Conservation (phyloP, 2,113 vertebrate species). For the Indicator indicator region DNA sequence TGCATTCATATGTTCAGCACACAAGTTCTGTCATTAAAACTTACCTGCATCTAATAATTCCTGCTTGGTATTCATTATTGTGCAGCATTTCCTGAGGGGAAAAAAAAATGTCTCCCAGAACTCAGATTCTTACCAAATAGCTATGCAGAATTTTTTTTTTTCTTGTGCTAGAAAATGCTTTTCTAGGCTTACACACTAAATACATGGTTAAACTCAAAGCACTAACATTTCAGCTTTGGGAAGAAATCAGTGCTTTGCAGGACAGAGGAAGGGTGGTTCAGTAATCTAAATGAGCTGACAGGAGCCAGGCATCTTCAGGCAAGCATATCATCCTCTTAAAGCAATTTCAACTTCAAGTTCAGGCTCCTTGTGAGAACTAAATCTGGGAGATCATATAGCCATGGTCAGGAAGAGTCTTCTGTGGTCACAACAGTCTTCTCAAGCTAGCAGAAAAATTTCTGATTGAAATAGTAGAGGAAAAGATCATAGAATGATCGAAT, state of each 20-base stretch:
- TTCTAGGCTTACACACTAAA: not conserved
- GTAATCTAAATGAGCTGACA: not conserved
- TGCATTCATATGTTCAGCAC: constrained; percentile 51
- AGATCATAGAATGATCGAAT: not conserved
- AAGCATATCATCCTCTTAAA: not conserved
- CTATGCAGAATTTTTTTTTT: not conserved
- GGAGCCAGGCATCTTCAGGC: not conserved
- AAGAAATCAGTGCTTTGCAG: not conserved
- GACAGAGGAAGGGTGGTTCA: not conserved
- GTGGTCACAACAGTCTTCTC: not conserved
- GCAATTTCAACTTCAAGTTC: not conserved
- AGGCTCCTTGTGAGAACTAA: not conserved
- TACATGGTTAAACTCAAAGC: not conserved
- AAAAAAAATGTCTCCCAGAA: constrained; percentile 1
- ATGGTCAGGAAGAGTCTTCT: not conserved
- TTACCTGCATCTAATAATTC: constrained; percentile 34
- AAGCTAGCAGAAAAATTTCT: not conserved
- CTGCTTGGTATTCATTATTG: constrained; percentile 50
- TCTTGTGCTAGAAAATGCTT: constrained; percentile 9
- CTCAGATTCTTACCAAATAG: not conserved
- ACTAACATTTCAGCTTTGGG: not conserved
- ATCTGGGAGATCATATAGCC: not conserved
- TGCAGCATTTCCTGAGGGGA: not conserved
- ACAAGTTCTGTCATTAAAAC: constrained; percentile 60
- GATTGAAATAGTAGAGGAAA: not conserved